A percentile compares a stretch with the other conserved stretches of the same genome.
Conservation (phyloP, 2,888 invertebrate species). For the Andrena haemorrhoa region DNA sequence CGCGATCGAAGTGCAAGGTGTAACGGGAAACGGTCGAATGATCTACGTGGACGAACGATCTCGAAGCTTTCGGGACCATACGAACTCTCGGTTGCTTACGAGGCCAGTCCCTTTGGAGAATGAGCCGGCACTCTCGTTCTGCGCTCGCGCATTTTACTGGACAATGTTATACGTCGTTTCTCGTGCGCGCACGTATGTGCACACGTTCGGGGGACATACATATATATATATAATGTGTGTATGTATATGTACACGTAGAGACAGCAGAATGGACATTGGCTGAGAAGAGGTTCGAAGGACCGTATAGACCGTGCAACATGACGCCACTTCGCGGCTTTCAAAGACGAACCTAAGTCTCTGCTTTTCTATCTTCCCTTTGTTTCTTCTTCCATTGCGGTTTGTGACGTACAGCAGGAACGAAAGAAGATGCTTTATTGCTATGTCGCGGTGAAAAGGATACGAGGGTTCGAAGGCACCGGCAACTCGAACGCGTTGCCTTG, state of each 20-base stretch:
- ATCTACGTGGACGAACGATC: constrained; percentile 10
- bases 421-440: constrained; percentile 68
- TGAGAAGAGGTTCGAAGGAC: constrained; percentile 70
- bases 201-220: constrained; percentile 21
- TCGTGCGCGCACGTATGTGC: constrained; percentile 27
- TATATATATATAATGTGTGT: constrained; percentile 45
- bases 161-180: constrained; percentile 61
- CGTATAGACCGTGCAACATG: constrained; percentile 66
- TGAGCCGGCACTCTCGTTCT: constrained; percentile 73
- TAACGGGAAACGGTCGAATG: constrained; percentile 14
- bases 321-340: constrained; percentile 64
- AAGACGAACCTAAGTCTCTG: constrained; percentile 56
- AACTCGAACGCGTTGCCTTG: constrained; percentile 62
- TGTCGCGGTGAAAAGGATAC: constrained; percentile 60
- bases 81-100: constrained; percentile 53
- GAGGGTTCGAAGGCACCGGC: constrained; percentile 69
- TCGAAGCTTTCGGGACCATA: neutral
- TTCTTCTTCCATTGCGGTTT: neutral
- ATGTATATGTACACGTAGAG: constrained; percentile 49
- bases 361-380: neutral
- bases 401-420: constrained; percentile 51
- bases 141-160: constrained; percentile 58
- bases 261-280: constrained; percentile 61
- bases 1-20: constrained; percentile 29
- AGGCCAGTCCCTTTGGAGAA: constrained; percentile 68